phyloP scores from a whole-genome alignment of 1,140 invertebrate species.

The Papilio dardanus region DNA sequence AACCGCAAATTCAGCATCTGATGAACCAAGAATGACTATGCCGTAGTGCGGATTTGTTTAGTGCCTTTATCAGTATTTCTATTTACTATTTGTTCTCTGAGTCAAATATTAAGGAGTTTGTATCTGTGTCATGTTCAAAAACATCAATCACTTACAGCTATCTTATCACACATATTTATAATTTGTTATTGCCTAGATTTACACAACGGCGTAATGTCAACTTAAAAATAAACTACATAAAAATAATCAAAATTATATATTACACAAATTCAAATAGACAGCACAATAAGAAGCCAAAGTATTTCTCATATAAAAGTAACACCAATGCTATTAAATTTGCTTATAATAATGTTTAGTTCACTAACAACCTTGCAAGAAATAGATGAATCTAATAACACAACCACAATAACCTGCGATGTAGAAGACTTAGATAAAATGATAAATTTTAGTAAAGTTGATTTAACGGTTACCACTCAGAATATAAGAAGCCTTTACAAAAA shows the following conservation, averaged over 20 bases:
- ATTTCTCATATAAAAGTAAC: not conserved
- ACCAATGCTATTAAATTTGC: not conserved
- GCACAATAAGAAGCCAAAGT: not conserved
- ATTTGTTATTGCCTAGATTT: not conserved
- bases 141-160: not conserved
- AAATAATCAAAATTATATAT: not conserved
- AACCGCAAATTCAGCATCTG: not conserved
- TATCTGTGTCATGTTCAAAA: not conserved
- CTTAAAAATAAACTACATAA: not conserved
- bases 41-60: not conserved
- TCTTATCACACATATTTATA: not conserved
- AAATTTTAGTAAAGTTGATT: slow-evolving; percentile 19
- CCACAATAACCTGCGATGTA: slow-evolving; percentile 19
- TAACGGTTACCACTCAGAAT: slow-evolving; percentile 33
- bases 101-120: not conserved
- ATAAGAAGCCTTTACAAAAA: slow-evolving; percentile 39
- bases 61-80: not conserved
- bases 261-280: not conserved
- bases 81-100: not conserved
- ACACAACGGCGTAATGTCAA: not conserved
- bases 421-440: slow-evolving; percentile 28
- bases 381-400: slow-evolving; percentile 23
- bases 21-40: not conserved
- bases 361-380: slow-evolving; percentile 26
- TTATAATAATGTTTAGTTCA: slow-evolving; percentile 21